phyloP scores from a whole-genome alignment of 2,888 invertebrate species.

The Mantis religiosa region DNA sequence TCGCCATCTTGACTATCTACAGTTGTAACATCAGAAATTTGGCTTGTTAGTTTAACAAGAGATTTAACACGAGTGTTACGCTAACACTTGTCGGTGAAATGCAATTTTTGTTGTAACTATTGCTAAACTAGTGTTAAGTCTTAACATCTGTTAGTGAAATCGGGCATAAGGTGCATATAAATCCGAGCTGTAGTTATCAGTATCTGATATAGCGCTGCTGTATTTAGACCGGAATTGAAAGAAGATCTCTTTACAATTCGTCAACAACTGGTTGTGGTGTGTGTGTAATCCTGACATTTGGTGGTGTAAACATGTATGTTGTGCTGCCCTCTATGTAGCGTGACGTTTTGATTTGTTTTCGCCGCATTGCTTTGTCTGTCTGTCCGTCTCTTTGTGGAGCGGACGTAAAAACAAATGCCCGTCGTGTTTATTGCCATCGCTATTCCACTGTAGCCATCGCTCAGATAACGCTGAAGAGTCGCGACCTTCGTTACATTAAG shows the following conservation, averaged over 20 bases:
- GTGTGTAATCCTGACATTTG: background rate
- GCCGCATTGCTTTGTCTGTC: background rate
- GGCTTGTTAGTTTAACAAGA: too few relatives aligned
- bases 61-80: too few relatives aligned
- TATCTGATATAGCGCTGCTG: too few relatives aligned
- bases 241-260: background rate
- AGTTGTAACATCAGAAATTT: too few relatives aligned
- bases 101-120: too few relatives aligned
- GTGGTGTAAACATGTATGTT: background rate
- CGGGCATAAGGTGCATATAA: too few relatives aligned
- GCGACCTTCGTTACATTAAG: background rate
- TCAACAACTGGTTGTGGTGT: background rate
- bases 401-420: background rate
- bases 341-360: background rate
- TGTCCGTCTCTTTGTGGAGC: background rate
- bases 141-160: too few relatives aligned
- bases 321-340: background rate
- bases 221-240: background rate
- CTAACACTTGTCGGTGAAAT: too few relatives aligned
- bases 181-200: too few relatives aligned
- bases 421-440: background rate
- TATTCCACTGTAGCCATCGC: background rate
- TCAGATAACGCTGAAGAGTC: background rate
- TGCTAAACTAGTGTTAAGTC: too few relatives aligned
- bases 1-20: too few relatives aligned